Evolutionary conservation across 2,888 invertebrate species (phyloP).

Genomic region (Tenthredo mesomela): DNA sequence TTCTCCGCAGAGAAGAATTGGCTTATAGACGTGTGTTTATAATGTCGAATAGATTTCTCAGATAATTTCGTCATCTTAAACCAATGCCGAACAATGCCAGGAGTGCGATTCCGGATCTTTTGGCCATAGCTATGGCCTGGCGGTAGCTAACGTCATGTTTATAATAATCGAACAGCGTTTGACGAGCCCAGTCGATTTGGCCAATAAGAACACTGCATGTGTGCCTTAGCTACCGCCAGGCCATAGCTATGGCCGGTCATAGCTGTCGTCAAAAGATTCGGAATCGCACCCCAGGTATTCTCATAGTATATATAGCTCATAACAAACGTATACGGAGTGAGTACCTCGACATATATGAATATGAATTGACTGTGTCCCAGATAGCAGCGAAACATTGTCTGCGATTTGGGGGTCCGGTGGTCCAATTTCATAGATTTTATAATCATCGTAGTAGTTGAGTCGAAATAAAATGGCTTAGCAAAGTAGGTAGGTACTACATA

Average conservation of each 20-base stretch:
- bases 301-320: not conserved
- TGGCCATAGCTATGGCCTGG: too few species aligned
- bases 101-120: too few species aligned
- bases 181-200: too few species aligned
- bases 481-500: too few species aligned
- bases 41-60: not conserved
- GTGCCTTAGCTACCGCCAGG: too few species aligned
- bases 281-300: too few species aligned
- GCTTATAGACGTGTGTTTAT: too few species aligned
- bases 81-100: not conserved
- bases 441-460: not conserved
- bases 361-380: constrained; percentile 11
- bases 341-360: not conserved
- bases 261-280: too few species aligned
- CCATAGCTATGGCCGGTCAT: too few species aligned
- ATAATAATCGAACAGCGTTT: too few species aligned
- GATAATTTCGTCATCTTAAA: not conserved
- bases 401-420: not conserved
- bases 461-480: not conserved
- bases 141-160: too few species aligned
- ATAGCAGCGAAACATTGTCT: not conserved
- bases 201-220: too few species aligned
- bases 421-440: not conserved
- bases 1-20: not conserved
- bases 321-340: not conserved